A percentile compares a stretch with the other conserved stretches of the same genome.
Evolutionary conservation across 2,113 vertebrate genomes (phyloP).

Genomic region (Ciconia maguari): DNA sequence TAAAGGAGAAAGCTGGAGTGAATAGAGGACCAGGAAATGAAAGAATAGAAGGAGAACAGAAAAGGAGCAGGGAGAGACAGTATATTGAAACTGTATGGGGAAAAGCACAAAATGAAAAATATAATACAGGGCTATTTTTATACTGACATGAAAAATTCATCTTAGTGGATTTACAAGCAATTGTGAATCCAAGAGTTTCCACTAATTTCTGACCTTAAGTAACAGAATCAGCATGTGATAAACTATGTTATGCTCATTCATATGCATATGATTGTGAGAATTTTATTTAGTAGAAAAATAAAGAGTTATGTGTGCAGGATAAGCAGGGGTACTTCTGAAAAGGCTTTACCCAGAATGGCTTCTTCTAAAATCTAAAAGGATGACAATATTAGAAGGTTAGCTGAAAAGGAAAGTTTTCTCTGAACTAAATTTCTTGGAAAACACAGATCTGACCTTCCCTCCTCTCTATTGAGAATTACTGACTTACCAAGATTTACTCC

Average conservation of each 20-base stretch:
- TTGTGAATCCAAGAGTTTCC: not conserved
- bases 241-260: not conserved
- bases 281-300: not conserved
- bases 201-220: not conserved
- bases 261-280: not conserved
- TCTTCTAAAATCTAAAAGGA: not conserved
- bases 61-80: not conserved
- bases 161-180: not conserved
- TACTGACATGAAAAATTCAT: not conserved
- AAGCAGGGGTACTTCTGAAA: not conserved
- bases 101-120: not conserved
- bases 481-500: conserved; percentile 71
- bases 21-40: conserved; percentile 2
- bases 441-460: conserved; percentile 29
- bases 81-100: not conserved
- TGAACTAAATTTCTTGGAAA: conserved; percentile 65
- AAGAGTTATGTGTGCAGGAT: not conserved
- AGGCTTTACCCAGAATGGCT: not conserved
- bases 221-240: not conserved
- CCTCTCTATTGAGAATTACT: conserved; percentile 46
- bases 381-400: conserved; percentile 30
- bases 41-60: not conserved
- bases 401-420: conserved; percentile 45
- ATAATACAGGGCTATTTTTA: not conserved
- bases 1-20: not conserved